Percentiles rank a stretch among this genome's conserved stretches.
These are phyloP conservation scores for Smithornis capensis DNA, from an alignment of 2,113 vertebrate genomes.

Conservation along the genomic window DNA sequence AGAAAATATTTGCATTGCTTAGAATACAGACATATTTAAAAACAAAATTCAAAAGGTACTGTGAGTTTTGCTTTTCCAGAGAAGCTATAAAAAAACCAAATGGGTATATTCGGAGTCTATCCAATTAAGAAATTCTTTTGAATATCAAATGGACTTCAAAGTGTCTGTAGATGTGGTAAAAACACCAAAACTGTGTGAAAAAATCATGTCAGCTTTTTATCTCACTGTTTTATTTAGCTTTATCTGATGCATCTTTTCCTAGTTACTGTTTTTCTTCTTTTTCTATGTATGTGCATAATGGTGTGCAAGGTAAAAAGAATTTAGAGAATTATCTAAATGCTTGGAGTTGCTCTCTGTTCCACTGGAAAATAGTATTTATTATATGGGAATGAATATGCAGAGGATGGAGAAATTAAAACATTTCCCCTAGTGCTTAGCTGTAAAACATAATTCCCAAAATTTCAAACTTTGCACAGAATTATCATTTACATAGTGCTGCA, in stretches of 20 bases:
- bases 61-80: not conserved
- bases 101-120: not conserved
- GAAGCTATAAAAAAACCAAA: not conserved
- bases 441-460: not conserved
- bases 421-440: not conserved
- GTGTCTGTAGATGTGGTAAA: rapidly evolving
- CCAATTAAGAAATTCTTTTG: not conserved
- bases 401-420: not conserved
- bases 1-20: not conserved
- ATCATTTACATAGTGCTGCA: not conserved
- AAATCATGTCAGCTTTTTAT: not conserved
- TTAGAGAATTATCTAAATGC: not conserved
- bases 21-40: not conserved
- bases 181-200: rapidly evolving
- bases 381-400: not conserved
- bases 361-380: not conserved
- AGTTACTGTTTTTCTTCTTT: not conserved
- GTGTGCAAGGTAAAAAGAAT: not conserved
- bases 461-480: not conserved
- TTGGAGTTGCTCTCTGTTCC: not conserved
- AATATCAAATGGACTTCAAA: not conserved
- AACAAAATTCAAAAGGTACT: not conserved
- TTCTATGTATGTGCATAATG: not conserved
- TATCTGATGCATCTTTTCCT: not conserved
- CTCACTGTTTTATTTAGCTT: not conserved